phyloP scores from a whole-genome alignment of 2,888 invertebrate genomes.

The Gymnocheta viridis region DNA sequence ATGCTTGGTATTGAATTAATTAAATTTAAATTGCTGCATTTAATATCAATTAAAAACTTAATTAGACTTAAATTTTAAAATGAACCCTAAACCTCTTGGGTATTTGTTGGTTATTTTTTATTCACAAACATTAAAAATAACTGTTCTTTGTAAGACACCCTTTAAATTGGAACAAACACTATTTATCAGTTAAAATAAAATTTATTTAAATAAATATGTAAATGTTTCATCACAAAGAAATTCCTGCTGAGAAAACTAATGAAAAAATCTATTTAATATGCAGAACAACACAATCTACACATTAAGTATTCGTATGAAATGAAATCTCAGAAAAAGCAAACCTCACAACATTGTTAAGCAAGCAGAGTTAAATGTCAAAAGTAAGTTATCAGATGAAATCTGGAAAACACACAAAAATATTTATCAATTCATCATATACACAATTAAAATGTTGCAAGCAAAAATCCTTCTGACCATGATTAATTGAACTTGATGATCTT shows the following conservation, averaged over 20 bases:
- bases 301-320: conserved; percentile 1
- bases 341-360: conserved; percentile 6
- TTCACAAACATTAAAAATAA: not conserved
- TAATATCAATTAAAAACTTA: no score
- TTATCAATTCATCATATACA: not conserved
- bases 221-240: not conserved
- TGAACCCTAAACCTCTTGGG: no score
- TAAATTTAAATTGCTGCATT: no score
- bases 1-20: no score
- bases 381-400: not conserved
- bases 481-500: not conserved
- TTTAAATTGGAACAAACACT: not conserved
- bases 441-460: no score
- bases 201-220: not conserved
- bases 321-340: conserved; percentile 6
- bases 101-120: not conserved
- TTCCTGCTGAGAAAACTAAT: conserved; percentile 58
- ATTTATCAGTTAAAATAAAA: not conserved
- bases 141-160: not conserved
- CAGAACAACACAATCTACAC: conserved; percentile 41
- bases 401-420: not conserved
- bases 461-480: not conserved
- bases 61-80: no score
- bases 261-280: conserved; percentile 50
- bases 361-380: conserved; percentile 26